Evolutionary conservation across 2,888 invertebrate genomes (phyloP).

Genomic region (Andrena bucephala): DNA sequence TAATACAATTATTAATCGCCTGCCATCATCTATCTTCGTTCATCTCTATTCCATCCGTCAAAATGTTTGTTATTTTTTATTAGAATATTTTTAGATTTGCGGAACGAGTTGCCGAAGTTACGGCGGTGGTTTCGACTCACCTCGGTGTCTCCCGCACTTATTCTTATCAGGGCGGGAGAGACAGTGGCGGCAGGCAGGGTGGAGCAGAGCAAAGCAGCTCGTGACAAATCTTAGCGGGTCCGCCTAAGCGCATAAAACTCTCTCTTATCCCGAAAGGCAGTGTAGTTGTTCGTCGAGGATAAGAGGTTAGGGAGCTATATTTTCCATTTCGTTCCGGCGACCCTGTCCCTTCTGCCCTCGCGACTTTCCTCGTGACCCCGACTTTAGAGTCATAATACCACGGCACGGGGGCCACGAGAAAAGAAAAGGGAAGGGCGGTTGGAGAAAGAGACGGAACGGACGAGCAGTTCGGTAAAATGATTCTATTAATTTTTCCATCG

Average conservation of each 20-base stretch:
- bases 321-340: slow-evolving; percentile 71
- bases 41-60: no score
- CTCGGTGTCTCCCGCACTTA: slow-evolving; percentile 32
- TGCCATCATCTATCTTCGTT: no score
- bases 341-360: slow-evolving; percentile 48
- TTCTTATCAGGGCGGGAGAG: slow-evolving; percentile 61
- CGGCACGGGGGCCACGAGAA: slow-evolving; percentile 15
- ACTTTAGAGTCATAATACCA: slow-evolving; percentile 62
- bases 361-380: slow-evolving; percentile 50
- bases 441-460: slow-evolving; percentile 38
- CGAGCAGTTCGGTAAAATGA: slow-evolving; percentile 81
- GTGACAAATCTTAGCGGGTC: slow-evolving; percentile 78
- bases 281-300: slow-evolving; percentile 60
- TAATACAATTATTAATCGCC: no score
- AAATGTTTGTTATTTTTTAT: no score
- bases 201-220: slow-evolving; percentile 62
- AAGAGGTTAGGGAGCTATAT: slow-evolving; percentile 70
- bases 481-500: slow-evolving; percentile 85
- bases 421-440: slow-evolving; percentile 15
- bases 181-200: slow-evolving; percentile 26
- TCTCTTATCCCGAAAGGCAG: slow-evolving; percentile 72
- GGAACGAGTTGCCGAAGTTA: slow-evolving; percentile 50
- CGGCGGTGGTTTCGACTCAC: slow-evolving; percentile 34
- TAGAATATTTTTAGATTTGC: no score
- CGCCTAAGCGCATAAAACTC: slow-evolving; percentile 78